These are phyloP conservation scores for Umimayanthus chanpuru DNA, from an alignment of 92 coral and sea anemone genomes.

Conservation along the genomic window DNA sequence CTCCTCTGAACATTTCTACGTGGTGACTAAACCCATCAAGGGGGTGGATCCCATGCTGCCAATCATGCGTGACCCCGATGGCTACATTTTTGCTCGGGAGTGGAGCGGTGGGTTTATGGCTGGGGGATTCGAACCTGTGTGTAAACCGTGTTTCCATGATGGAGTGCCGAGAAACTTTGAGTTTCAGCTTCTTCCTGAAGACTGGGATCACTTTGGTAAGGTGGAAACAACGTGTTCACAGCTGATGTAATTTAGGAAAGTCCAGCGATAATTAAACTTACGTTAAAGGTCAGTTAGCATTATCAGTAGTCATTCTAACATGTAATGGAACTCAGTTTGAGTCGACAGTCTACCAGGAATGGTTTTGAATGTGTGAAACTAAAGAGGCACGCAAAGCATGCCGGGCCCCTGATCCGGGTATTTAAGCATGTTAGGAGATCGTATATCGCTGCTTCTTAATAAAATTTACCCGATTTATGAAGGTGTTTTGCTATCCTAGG, in stretches of 20 bases:
- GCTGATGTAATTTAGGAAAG: not conserved
- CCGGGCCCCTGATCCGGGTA: no score
- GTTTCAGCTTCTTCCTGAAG: slow-evolving; percentile 90
- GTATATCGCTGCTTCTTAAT: no score
- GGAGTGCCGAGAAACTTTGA: slow-evolving; percentile 87
- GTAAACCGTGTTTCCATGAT: slow-evolving; percentile 83
- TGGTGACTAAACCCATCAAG: slow-evolving; percentile 77
- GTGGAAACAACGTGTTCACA: not conserved
- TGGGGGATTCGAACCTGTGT: slow-evolving; percentile 86
- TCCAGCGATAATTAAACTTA: no score
- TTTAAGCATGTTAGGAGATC: no score
- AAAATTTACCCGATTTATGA: no score
- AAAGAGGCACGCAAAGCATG: no score
- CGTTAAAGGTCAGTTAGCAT: no score
- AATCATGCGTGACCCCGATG: slow-evolving; percentile 81
- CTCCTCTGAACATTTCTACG: slow-evolving; percentile 87
- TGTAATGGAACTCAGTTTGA: no score
- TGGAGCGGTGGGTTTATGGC: slow-evolving; percentile 82
- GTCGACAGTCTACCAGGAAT: no score
- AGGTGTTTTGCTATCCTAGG: no score
- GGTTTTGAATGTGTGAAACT: no score
- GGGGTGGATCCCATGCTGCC: slow-evolving; percentile 76
- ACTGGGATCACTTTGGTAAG: slow-evolving; percentile 97
- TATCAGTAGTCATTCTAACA: no score
- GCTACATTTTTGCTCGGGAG: slow-evolving; percentile 71